Base-by-base conservation (phyloP, 2,113 vertebrate species). In the Epinephelus fuscoguttatus region DNA sequence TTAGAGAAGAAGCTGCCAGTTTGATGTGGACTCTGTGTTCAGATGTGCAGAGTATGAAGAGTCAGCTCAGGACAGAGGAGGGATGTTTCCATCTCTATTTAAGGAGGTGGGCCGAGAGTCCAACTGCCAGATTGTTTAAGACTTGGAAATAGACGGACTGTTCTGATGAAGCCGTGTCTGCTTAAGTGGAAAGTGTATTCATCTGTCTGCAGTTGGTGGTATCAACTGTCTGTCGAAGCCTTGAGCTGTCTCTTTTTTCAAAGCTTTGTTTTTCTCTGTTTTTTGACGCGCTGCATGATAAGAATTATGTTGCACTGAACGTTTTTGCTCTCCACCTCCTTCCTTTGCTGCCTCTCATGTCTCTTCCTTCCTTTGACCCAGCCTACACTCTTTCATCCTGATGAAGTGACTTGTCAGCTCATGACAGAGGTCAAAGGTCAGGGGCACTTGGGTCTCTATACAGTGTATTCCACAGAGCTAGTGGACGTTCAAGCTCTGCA, bases 1-100 rank as follows among this genome's bases (percentile, higher is more conserved):
- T 56, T 70, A 45, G 12, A 49, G 61, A 67, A 45, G 21, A 50
- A 64, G 42, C 27, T 80, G 60, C 55, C 55, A 27, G 49, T 6
- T 30, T 30, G 27, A 73, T 78, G 70, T 70, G 57, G 30, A 21
- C 23, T 61, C 21, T 64, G 53, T 57, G 5, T 78, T 75, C 27
- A 72, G 45, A 79, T 1, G 9, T 74, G 74, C 50, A 17, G 49
- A 72, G 42, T 10, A 7, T 9, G 5, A n/a, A 27, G 85, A 73
- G 84, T 83, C 86, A 61, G 37, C 56, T 68, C 13, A 78, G 84
- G 81, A 76, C 78, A 76, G 61, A 30, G 33, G 49, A 85, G 45
- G 27, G 82, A 82, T 80, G 81, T 89, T 90, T 88, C 81, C 81
- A 78, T 84, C 70, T 84, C 77, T 86, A 74, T 89, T 85, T 87